A percentile compares a stretch with the other conserved stretches of the same genome.
These are phyloP conservation scores for Hippocampus abdominalis DNA, from an alignment of 2,113 vertebrate genomes.

Conservation along the genomic window DNA sequence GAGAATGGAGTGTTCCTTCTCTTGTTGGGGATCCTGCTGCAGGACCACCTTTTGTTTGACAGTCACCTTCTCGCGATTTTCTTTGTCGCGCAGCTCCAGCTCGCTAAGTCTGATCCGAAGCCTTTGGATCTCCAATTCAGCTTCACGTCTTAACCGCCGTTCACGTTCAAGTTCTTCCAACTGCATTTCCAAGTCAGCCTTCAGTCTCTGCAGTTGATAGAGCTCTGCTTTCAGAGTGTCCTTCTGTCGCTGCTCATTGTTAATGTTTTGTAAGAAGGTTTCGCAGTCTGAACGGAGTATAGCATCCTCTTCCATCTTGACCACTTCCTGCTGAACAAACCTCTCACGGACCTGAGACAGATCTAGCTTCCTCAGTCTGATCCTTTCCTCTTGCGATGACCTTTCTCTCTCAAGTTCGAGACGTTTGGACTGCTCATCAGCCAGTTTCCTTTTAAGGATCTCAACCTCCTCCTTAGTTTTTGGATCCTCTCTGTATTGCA, in stretches of 20 bases:
- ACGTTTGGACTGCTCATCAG: constrained; percentile 87
- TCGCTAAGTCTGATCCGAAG: constrained; percentile 79
- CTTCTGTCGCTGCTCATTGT: constrained; percentile 83
- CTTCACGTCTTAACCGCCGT: constrained; percentile 82
- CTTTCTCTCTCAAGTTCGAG: constrained; percentile 84
- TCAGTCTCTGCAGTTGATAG: constrained; percentile 78
- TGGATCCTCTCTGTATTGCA: constrained; percentile 90
- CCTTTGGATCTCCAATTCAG: constrained; percentile 89
- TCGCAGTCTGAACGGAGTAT: constrained; percentile 80
- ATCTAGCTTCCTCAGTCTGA: constrained; percentile 82
- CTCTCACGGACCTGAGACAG: constrained; percentile 86
- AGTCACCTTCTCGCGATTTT: constrained; percentile 87
- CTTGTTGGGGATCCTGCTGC: constrained; percentile 94
- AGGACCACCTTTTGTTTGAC: constrained; percentile 93
- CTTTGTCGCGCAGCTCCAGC: constrained; percentile 81
- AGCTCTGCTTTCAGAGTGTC: constrained; percentile 82
- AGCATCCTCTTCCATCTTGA: constrained; percentile 86
- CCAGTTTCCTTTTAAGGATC: constrained; percentile 77
- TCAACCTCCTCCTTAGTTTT: constrained; percentile 90
- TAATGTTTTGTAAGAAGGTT: constrained; percentile 80
- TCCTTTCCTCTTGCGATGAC: constrained; percentile 79
- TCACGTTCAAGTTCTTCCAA: constrained; percentile 88
- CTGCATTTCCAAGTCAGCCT: constrained; percentile 84
- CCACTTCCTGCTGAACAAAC: constrained; percentile 88
- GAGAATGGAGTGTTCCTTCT: constrained; percentile 89